Conservation (phyloP, 2,113 vertebrate genomes). For the Mirza zaza region DNA sequence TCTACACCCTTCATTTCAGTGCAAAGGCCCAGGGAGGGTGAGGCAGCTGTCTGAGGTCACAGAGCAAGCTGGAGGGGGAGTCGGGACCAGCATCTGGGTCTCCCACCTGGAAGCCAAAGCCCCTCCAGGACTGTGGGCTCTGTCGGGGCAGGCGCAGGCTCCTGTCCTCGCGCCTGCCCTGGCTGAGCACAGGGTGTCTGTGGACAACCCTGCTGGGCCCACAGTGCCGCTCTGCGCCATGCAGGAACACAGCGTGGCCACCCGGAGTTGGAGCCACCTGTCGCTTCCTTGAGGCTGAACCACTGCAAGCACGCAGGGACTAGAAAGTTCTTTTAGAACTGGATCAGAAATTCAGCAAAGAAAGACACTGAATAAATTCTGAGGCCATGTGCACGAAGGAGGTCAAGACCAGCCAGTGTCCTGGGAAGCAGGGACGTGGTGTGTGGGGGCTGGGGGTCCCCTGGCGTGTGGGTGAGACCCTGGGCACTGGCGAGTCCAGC, state of each 20-base stretch:
- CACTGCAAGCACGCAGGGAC: rapidly evolving
- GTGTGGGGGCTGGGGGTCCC: rapidly evolving
- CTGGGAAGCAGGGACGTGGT: background rate
- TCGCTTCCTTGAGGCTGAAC: background rate
- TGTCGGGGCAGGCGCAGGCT: rapidly evolving
- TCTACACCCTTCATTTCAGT: rapidly evolving
- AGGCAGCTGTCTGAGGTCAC: background rate
- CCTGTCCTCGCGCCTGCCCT: rapidly evolving
- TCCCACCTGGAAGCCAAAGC: background rate
- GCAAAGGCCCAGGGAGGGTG: background rate
- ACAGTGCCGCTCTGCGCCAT: rapidly evolving
- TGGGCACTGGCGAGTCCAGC: background rate
- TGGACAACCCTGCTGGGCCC: background rate
- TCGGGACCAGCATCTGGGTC: rapidly evolving
- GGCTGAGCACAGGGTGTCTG: background rate
- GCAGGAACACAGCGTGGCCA: rapidly evolving
- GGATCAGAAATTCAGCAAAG: background rate
- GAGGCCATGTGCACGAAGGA: rapidly evolving
- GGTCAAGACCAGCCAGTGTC: rapidly evolving
- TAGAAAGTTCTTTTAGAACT: background rate
- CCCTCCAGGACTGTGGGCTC: background rate
- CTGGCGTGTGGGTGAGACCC: rapidly evolving
- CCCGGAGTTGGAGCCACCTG: rapidly evolving
- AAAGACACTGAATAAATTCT: background rate
- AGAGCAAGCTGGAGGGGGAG: background rate